These are phyloP conservation scores for Cheilinus undulatus DNA, from an alignment of 2,113 vertebrate species.

Conservation along the genomic window DNA sequence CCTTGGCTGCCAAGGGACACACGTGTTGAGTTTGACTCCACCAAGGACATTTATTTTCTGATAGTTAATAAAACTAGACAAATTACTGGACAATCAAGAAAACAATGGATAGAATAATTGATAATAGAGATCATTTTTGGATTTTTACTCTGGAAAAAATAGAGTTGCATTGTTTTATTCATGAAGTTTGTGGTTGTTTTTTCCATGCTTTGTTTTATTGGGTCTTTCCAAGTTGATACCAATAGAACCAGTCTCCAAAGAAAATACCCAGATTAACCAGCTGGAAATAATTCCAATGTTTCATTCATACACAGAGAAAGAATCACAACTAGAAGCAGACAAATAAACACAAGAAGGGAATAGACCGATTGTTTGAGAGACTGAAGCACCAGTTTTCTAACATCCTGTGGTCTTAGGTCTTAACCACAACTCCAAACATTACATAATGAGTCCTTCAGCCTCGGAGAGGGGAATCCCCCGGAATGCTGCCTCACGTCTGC, in stretches of 20 bases:
- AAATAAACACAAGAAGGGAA: constrained; percentile 32
- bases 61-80: too few species aligned
- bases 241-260: neutral
- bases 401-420: constrained; percentile 57
- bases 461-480: constrained; percentile 62
- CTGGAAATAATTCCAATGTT: neutral
- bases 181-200: neutral
- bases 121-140: neutral
- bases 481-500: constrained; percentile 58
- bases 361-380: constrained; percentile 32
- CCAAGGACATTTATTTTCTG: too few species aligned
- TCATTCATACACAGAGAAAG: constrained; percentile 1
- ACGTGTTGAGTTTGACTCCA: too few species aligned
- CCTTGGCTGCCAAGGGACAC: too few species aligned
- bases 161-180: neutral
- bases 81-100: neutral
- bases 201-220: neutral
- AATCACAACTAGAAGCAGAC: constrained; percentile 27
- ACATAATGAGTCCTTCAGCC: constrained; percentile 52
- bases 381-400: constrained; percentile 33
- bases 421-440: constrained; percentile 52
- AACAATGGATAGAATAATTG: too few species aligned
- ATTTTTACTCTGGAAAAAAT: neutral
- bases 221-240: neutral
- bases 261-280: constrained; percentile 17